These are phyloP conservation scores for Arremon brunneinucha DNA, from an alignment of 2,797 vertebrate genomes.

Conservation along the genomic window DNA sequence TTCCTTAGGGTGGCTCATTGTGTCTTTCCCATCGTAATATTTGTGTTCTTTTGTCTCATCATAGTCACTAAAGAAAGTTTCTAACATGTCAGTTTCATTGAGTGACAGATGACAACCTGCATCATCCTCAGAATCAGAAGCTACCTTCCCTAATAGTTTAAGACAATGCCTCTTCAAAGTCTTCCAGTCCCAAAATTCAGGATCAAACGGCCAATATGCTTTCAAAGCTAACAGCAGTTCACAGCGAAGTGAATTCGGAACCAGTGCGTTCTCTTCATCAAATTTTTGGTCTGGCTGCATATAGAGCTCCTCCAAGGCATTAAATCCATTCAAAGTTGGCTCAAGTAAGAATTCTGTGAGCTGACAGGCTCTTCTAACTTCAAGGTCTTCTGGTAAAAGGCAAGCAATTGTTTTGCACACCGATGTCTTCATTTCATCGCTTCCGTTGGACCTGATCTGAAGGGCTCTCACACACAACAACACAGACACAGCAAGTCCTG, in stretches of 20 bases:
- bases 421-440: constrained; percentile 87
- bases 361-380: constrained; percentile 92
- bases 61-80: constrained; percentile 74
- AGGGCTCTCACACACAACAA: constrained; percentile 95
- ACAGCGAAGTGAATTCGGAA: constrained; percentile 96
- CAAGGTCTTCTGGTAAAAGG: constrained; percentile 91
- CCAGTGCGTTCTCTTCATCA: constrained; percentile 87
- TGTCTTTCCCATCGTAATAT: constrained; percentile 70
- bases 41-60: constrained; percentile 74
- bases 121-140: constrained; percentile 82
- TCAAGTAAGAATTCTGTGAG: constrained; percentile 94
- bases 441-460: constrained; percentile 89
- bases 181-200: constrained; percentile 99
- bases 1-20: constrained; percentile 70
- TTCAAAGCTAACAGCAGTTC: constrained; percentile 94
- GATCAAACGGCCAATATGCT: constrained; percentile 96
- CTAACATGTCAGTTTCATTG: constrained; percentile 76
- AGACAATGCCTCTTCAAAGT: constrained; percentile 91
- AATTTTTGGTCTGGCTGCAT: constrained; percentile 93
- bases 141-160: constrained; percentile 85
- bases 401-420: constrained; percentile 93
- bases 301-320: constrained; percentile 88
- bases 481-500: constrained; percentile 88
- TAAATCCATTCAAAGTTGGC: constrained; percentile 84
- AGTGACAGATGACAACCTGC: constrained; percentile 74